Evolutionary conservation across 2,888 invertebrate species (phyloP).

Genomic region (Camptogramma bilineatum): DNA sequence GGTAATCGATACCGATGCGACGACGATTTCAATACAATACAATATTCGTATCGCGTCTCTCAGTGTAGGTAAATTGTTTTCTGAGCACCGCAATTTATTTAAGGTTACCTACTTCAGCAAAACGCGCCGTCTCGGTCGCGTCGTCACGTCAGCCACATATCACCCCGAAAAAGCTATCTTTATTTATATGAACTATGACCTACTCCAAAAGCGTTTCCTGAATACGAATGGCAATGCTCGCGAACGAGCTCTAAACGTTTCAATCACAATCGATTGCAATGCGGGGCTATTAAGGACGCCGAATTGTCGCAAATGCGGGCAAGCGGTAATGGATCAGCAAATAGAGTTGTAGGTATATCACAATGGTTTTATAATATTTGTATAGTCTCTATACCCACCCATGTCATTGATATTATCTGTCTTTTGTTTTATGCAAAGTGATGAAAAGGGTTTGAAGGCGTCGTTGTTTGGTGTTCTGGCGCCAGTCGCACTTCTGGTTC

Average conservation of each 20-base stretch:
- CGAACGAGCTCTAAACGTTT: constrained; percentile 18
- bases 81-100: background rate
- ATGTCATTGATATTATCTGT: background rate
- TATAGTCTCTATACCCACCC: background rate
- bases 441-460: background rate
- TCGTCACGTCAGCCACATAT: background rate
- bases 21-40: background rate
- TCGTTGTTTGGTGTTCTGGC: background rate
- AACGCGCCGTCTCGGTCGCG: background rate
- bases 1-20: background rate
- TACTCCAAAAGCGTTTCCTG: constrained; percentile 14
- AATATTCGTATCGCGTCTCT: background rate
- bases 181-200: constrained; percentile 3
- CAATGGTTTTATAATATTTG: background rate
- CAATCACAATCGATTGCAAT: constrained; percentile 46
- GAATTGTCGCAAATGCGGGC: constrained; percentile 49
- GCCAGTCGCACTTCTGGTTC: background rate
- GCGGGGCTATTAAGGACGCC: constrained; percentile 51
- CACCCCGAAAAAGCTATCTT: background rate
- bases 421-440: background rate
- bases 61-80: background rate
- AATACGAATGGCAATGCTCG: constrained; percentile 11
- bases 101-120: background rate
- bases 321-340: constrained; percentile 46
- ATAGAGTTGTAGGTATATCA: constrained; percentile 24